A percentile compares a stretch with the other conserved stretches of the same genome.
Conservation (phyloP, 1,140 invertebrate genomes). For the Ylistrum balloti region DNA sequence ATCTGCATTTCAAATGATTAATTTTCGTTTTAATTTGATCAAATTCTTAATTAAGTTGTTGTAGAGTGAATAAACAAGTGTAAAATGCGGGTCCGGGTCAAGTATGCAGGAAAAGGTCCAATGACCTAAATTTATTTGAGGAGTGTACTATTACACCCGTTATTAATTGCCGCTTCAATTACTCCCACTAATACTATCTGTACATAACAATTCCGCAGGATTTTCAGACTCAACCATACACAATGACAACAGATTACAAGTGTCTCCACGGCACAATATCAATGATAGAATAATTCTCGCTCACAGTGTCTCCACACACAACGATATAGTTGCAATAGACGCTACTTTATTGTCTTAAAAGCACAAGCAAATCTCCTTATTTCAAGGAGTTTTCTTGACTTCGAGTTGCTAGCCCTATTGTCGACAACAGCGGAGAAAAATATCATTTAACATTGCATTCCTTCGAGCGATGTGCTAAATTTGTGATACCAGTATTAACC, state of each 20-base stretch:
- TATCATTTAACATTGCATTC: not conserved
- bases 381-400: constrained; percentile 6
- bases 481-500: not conserved
- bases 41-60: too few species aligned
- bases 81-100: too few species aligned
- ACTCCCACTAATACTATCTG: not conserved
- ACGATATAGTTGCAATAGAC: not conserved
- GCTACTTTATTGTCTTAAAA: not conserved
- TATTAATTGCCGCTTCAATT: constrained; percentile 19
- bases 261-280: not conserved
- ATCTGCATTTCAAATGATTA: too few species aligned
- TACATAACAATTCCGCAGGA: constrained; percentile 4
- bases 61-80: too few species aligned
- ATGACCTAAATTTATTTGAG: not conserved
- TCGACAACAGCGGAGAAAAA: not conserved
- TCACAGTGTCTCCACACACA: not conserved
- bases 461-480: not conserved
- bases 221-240: not conserved
- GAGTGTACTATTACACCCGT: not conserved
- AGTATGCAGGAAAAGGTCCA: not conserved
- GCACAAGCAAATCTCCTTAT: constrained; percentile 6
- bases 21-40: too few species aligned
- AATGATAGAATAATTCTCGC: constrained; percentile 13
- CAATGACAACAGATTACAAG: not conserved
- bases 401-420: constrained; percentile 4